These are phyloP conservation scores for Phymastichus coffea DNA, from an alignment of 1,140 invertebrate genomes.

Conservation along the genomic window DNA sequence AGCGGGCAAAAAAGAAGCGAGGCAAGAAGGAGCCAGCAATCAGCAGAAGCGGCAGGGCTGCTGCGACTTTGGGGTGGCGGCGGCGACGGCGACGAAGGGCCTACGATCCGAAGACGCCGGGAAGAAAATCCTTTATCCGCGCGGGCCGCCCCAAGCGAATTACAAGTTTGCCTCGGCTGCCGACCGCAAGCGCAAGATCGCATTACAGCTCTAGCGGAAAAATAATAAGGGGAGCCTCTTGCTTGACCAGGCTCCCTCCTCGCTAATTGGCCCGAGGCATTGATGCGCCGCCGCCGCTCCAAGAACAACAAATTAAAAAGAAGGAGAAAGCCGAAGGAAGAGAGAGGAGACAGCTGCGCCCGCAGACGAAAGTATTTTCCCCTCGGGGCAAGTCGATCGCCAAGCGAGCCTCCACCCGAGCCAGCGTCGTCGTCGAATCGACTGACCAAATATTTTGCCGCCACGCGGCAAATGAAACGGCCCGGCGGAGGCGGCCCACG, in stretches of 20 bases:
- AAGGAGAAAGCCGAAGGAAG: neutral
- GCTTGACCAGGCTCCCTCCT: conserved; percentile 1
- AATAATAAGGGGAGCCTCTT: conserved; percentile 11
- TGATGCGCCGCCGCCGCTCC: neutral
- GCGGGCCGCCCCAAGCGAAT: neutral
- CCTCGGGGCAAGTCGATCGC: neutral
- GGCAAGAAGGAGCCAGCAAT: too few species aligned
- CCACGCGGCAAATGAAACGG: too few species aligned
- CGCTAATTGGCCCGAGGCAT: neutral
- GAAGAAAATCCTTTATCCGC: neutral
- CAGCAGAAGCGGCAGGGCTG: too few species aligned
- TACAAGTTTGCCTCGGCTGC: conserved; percentile 7
- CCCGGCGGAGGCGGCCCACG: too few species aligned
- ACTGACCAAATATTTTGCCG: neutral
- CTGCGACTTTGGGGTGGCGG: too few species aligned
- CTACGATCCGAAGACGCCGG: too few species aligned
- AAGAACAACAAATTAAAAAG: conserved; percentile 9
- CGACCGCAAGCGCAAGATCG: conserved; percentile 13
- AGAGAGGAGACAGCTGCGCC: too few species aligned
- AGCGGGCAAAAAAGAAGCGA: too few species aligned
- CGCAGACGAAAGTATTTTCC: neutral
- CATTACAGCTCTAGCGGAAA: conserved; percentile 14
- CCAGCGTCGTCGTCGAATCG: neutral
- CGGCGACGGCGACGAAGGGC: too few species aligned
- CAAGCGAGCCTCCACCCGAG: too few species aligned